Base-by-base conservation (phyloP, 2,113 vertebrate species). In the Casuarius casuarius region DNA sequence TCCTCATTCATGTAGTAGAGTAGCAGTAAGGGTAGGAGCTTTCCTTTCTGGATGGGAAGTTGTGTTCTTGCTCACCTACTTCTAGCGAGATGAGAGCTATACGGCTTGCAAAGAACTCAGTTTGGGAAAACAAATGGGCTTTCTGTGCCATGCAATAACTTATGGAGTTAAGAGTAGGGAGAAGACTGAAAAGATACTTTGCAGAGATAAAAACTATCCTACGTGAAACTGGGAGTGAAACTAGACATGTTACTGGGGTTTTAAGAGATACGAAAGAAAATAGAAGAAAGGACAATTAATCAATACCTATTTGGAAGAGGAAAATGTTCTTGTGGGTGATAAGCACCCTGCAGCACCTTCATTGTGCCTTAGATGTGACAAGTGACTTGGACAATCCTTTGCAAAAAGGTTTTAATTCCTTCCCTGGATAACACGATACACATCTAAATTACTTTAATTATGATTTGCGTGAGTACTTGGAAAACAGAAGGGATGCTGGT, bases 321-420 rank as follows among this genome's bases (percentile, higher is more conserved):
- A 87, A 77, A 68, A 40, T 82, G 19, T 16, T 90, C 17, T 75
- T 44, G 4, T 35, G 48, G 72, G 6, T 66, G 58, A 91, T 2
- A 6, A 66, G 48, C 35, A 65, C n/a, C 22, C 52, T 87, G 48
- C 14, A 33, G 17, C n/a, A 79, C 70, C 75, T 68, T 58, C 29
- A 8, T 26, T 66, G 22, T 0, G 0, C 89, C 46, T 82, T 31
- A 0, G 0, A 28, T 85, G 26, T 83, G 52, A 91, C 42, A 78
- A 44, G 26, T 38, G 84, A 84, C 75, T 66, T 56, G 25, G 42
- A 54, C 40, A 79, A n/a, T 54, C 73, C 66, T 87, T 87, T 77
- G 52, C 40, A 44, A 87, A 80, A 42, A 7, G 1, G 21, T 89
- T 95, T 80, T 68, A 44, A 35, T 82, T 94, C 29, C 46, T 94